Conservation (phyloP, 2,888 invertebrate species). For the Cerastis leucographa region DNA sequence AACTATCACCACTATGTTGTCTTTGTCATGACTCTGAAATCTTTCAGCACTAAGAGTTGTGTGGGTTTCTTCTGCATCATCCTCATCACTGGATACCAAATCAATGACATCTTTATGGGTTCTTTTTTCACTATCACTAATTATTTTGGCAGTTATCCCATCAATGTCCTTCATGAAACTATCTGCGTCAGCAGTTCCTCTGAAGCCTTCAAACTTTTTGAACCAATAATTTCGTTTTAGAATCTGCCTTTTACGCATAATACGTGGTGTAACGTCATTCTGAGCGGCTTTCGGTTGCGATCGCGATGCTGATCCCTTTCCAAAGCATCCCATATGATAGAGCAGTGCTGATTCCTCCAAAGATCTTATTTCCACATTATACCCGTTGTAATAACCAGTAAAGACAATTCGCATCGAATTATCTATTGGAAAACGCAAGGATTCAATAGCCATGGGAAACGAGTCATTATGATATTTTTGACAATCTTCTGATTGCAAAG, state of each 20-base stretch:
- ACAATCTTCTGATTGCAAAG: conserved; percentile 87
- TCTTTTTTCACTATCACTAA: conserved; percentile 74
- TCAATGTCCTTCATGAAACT: conserved; percentile 80
- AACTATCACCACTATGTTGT: conserved; percentile 90
- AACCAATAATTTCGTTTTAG: conserved; percentile 90
- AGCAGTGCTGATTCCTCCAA: conserved; percentile 91
- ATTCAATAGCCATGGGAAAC: conserved; percentile 83
- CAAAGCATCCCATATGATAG: conserved; percentile 94
- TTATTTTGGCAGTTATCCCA: conserved; percentile 77
- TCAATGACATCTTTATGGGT: conserved; percentile 84
- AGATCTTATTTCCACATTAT: conserved; percentile 92
- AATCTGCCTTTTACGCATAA: conserved; percentile 92
- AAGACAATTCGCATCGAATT: conserved; percentile 86
- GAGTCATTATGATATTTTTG: conserved; percentile 85
- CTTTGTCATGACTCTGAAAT: conserved; percentile 72
- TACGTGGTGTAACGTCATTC: conserved; percentile 79
- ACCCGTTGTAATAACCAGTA: conserved; percentile 92
- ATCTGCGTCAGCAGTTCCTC: conserved; percentile 70
- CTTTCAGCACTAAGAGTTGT: conserved; percentile 60
- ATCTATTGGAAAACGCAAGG: conserved; percentile 86
- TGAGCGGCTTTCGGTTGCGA: conserved; percentile 87
- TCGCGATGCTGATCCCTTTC: conserved; percentile 93
- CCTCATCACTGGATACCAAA: conserved; percentile 86
- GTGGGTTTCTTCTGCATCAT: conserved; percentile 67
- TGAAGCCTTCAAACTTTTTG: conserved; percentile 79